Evolutionary conservation across 2,797 vertebrate species (phyloP).

Genomic region (Tympanoctomys barrerae): DNA sequence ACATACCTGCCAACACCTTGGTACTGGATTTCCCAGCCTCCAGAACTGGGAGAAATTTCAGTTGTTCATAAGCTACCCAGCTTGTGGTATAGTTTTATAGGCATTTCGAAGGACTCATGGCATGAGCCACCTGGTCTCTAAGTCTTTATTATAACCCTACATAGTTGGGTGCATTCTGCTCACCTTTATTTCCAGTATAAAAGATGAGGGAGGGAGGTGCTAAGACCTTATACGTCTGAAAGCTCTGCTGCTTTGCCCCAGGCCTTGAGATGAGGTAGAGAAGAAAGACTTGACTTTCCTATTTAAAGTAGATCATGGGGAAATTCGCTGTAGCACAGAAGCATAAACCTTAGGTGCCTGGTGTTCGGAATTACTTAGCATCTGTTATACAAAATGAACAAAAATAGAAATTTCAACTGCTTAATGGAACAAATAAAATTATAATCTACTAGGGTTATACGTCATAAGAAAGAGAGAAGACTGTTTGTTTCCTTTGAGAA

Average conservation of each 20-base stretch:
- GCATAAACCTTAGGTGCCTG: slow-evolving; percentile 55
- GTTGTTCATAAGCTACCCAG: not conserved
- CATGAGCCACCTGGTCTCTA: not conserved
- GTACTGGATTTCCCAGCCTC: not conserved
- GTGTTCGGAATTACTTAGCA: slow-evolving; percentile 55
- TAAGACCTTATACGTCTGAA: not conserved
- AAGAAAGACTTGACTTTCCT: slow-evolving; percentile 8
- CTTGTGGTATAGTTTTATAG: not conserved
- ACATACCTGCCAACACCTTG: not conserved
- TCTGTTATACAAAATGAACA: slow-evolving; percentile 66
- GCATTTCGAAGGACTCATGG: not conserved
- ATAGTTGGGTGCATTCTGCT: not conserved
- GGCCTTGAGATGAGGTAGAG: not conserved
- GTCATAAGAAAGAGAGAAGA: slow-evolving; percentile 53
- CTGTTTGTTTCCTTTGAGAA: slow-evolving; percentile 23
- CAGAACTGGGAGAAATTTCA: not conserved
- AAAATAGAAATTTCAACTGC: slow-evolving; percentile 72
- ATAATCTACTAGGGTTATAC: slow-evolving; percentile 62
- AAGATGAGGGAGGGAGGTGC: not conserved
- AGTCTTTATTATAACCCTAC: not conserved
- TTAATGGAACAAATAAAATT: slow-evolving; percentile 74
- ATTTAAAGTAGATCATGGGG: not conserved
- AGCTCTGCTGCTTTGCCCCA: not conserved
- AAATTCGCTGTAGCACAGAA: slow-evolving; percentile 1
- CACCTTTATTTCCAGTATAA: not conserved